A percentile compares a stretch with the other conserved stretches of the same genome.
phyloP scores from a whole-genome alignment of 1,140 invertebrate genomes.

The Eurosta solidaginis region DNA sequence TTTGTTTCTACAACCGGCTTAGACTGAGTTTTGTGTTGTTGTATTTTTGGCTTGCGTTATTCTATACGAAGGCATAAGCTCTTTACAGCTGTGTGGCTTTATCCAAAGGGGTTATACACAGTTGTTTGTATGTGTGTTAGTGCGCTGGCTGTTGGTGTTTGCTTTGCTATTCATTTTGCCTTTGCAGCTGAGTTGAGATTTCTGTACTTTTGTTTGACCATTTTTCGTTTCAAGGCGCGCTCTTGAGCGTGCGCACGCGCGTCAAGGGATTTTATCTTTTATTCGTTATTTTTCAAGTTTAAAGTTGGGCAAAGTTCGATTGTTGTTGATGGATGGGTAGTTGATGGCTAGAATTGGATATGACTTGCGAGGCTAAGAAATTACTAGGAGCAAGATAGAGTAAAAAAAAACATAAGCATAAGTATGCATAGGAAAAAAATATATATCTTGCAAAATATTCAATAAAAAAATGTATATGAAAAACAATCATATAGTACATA shows the following conservation, averaged over 20 bases:
- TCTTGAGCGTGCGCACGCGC: conserved; percentile 12
- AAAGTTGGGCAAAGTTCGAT: not conserved
- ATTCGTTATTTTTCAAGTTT: conserved; percentile 23
- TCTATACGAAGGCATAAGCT: too few species aligned
- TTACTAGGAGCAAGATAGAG: not conserved
- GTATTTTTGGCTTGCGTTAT: not conserved
- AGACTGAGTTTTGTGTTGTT: not conserved
- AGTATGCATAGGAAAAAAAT: not conserved
- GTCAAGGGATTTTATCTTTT: not conserved
- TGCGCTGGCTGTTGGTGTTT: not conserved
- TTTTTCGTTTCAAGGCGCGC: not conserved
- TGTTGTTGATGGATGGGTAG: not conserved
- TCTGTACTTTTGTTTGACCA: not conserved
- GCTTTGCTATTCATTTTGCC: not conserved
- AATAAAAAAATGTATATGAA: too few species aligned
- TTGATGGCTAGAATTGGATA: not conserved
- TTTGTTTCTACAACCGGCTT: conserved; percentile 13
- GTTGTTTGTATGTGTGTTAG: not conserved
- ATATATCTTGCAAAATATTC: too few species aligned
- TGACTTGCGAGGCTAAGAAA: not conserved
- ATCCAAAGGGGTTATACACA: not conserved
- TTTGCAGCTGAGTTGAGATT: conserved; percentile 23
- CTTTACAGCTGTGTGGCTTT: too few species aligned
- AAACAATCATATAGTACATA: too few species aligned
- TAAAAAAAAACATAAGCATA: not conserved